These are phyloP conservation scores for Clusia tigrina DNA, from an alignment of 2,888 invertebrate genomes.

Conservation along the genomic window DNA sequence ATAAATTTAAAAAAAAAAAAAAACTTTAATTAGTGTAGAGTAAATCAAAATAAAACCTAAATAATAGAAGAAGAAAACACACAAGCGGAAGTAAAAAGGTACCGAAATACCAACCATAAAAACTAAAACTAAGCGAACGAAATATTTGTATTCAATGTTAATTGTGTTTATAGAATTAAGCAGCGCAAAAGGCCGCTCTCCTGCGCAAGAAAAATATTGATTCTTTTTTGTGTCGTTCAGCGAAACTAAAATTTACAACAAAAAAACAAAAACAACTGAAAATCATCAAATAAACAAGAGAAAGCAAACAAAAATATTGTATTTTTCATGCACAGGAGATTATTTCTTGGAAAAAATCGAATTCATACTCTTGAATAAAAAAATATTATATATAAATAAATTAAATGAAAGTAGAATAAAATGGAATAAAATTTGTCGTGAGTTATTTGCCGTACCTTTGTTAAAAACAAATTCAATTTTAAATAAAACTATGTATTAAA, in stretches of 20 bases:
- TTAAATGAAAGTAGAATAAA: too few relatives aligned
- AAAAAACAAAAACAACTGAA: too few relatives aligned
- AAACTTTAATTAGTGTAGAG: conserved; percentile 21
- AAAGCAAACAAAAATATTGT: too few relatives aligned
- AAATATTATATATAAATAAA: too few relatives aligned
- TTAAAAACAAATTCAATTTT: conserved; percentile 42
- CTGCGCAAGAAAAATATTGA: too few relatives aligned
- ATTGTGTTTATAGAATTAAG: not conserved
- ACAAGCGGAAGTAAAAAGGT: conserved; percentile 20
- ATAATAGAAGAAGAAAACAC: conserved; percentile 20
- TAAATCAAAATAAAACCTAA: conserved; percentile 26
- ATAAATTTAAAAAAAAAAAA: conserved; percentile 9
- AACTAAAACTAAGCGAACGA: conserved; percentile 18
- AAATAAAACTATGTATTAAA: conserved; percentile 16
- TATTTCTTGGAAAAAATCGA: too few relatives aligned
- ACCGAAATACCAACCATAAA: conserved; percentile 8
- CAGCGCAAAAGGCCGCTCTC: too few relatives aligned
- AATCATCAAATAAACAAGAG: too few relatives aligned
- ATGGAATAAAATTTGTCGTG: not conserved
- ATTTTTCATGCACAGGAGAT: too few relatives aligned
- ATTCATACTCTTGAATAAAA: too few relatives aligned
- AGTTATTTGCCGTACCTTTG: conserved; percentile 56
- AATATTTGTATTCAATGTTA: conserved; percentile 5
- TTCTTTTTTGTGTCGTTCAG: too few relatives aligned
- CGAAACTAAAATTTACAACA: too few relatives aligned